Evolutionary conservation across 2,888 invertebrate genomes (phyloP), one percentile per base, ranked within the genome.

Genomic region (Eilema griseolum): DNA sequence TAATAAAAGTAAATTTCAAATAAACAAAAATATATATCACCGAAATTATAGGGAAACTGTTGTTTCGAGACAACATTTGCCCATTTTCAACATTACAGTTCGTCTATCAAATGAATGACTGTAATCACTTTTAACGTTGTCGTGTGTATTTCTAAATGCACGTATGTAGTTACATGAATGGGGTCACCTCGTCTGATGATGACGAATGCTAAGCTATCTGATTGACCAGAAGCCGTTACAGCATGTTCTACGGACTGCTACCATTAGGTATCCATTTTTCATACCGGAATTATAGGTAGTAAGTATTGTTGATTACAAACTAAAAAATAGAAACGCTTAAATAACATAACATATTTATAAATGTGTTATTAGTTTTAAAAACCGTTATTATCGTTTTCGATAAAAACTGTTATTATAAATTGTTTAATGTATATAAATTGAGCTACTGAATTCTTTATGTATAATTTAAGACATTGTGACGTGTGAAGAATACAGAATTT

Each of bases 191-290:
- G 78, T 74, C 74, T 85, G 84, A 83, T 84, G 82, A 86, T 87
- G 86, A 87, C 83, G 80, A 85, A 87, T 86, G 85, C 78, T 81
- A 73, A 84, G 82, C 84, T 82, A 81, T 84, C 78, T 80, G 77
- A 83, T 81, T 79, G 80, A 78, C 78, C 74, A 79, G 70, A 67
- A 65, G 76, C 69, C 79, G 75, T 79, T 81, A 78, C 72, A 73
- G 76, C 82, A 77, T 67, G 71, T 77, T 77, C 63, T 71, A 71
- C 69, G 74, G 70, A 65, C 72, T 73, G 73, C 75, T 75, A 79
- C 76, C 77, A 78, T 74, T 70, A n/a, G n/a, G n/a, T n/a, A 65
- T 72, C 74, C 77, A 83, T 84, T 83, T 84, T 82, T 79, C 81
- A 86, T 74, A 77, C 74, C 63, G 71, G 78, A 77, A 73, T 77